A percentile compares a stretch with the other conserved stretches of the same genome.
Evolutionary conservation across 2,888 invertebrate species (phyloP).

Genomic region (Anthophora plumipes): DNA sequence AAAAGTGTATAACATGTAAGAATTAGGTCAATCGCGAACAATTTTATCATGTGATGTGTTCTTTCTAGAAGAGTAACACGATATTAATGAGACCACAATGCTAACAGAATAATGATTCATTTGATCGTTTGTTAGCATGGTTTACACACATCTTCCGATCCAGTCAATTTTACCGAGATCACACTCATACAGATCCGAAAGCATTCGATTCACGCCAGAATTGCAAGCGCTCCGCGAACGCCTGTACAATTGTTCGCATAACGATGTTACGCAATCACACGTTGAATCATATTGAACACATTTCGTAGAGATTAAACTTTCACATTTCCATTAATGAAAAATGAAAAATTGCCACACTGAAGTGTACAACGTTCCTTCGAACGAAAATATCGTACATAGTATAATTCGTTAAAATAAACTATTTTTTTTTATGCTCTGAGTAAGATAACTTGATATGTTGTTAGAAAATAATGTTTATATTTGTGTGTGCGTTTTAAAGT

Average conservation of each 20-base stretch:
- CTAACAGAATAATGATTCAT: conserved; percentile 25
- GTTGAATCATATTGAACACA: conserved; percentile 50
- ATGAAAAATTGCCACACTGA: not conserved
- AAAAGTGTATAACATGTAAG: not conserved
- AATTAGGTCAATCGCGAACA: not conserved
- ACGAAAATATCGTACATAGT: not conserved
- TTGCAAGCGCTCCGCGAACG: conserved; percentile 40
- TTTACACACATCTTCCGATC: conserved; percentile 32
- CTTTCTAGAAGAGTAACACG: not conserved
- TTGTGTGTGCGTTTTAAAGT: too few species aligned
- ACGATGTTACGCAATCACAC: conserved; percentile 44
- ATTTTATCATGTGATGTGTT: not conserved
- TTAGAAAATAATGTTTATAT: too few species aligned
- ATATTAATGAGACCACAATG: not conserved
- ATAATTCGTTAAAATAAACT: too few species aligned
- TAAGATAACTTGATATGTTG: too few species aligned
- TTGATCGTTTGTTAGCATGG: conserved; percentile 7
- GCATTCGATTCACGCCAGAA: conserved; percentile 46
- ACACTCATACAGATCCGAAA: conserved; percentile 23
- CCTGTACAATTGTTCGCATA: conserved; percentile 43
- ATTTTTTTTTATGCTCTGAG: too few species aligned
- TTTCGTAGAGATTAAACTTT: conserved; percentile 47
- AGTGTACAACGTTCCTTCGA: not conserved
- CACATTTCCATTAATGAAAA: conserved; percentile 38
- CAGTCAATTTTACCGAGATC: conserved; percentile 33